Base-by-base conservation (phyloP, 2,797 vertebrate species). In the Sebastes aleutianus region DNA sequence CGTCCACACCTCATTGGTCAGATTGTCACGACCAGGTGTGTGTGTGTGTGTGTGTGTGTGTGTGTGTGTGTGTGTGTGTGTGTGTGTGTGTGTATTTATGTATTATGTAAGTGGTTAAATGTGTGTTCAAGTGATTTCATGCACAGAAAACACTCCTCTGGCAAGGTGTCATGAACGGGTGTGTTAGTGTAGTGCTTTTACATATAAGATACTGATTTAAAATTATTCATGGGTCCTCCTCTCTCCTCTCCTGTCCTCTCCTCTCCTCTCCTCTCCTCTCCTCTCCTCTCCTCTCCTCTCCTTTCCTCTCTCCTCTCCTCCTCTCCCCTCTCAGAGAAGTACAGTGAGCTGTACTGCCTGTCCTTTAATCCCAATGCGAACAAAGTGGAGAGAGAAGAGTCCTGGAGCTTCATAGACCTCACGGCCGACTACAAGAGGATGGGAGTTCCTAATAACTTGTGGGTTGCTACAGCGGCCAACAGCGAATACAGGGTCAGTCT, bases 341-440 rank as follows among this genome's bases (percentile, higher is more conserved):
- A 98, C 1, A 96, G 96, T 77, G 98, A 99, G 89, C 94, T 99
- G n/a, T 99, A 97, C 90, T 99, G 98, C 87, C 97, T 99, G 88
- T 99, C 98, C 59, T 98, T 98, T 88, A 98, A 99, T 75, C 98
- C 98, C 74, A 98, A 97, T 64, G 88, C 97, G 78, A 96, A 97
- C 82, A 98, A 97, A 88, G 96, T 97, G 87, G 96, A 98, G 75
- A 88, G 97, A 71, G 96, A 97, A 11, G 95, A 96, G 88, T 97
- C 97, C 22, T 99, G 98, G 98, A 93, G 70, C 78, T 95, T 99
- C 80, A 88, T 98, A 1, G 91, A 97, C 79, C 93, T 98, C 26
- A 82, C 39, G 29, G 94, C 95, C 0, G 98, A 99, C 72, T 99
- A 97, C 85, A 94, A 90, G 74, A 95, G 98, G 68, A 99, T 99